These are phyloP conservation scores for Osmerus eperlanus DNA, from an alignment of 2,113 vertebrate genomes.

Conservation along the genomic window DNA sequence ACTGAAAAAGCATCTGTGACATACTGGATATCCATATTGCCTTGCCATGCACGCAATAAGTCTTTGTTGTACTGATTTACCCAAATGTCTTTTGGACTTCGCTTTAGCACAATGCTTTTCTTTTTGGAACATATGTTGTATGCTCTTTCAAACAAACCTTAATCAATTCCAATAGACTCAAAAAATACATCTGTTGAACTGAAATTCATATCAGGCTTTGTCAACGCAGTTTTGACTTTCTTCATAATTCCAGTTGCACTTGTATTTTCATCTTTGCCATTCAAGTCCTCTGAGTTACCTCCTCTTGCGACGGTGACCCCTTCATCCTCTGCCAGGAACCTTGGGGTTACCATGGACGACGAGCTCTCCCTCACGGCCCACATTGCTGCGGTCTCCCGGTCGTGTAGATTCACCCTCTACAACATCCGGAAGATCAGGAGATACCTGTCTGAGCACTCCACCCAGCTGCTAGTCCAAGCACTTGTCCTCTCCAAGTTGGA, in stretches of 20 bases:
- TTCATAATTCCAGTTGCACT: background rate
- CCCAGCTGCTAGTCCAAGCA: too few relatives aligned
- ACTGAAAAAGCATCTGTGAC: constrained; percentile 10
- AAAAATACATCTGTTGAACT: background rate
- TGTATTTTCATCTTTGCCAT: background rate
- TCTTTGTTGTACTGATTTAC: background rate
- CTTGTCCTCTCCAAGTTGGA: too few relatives aligned
- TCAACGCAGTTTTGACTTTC: too few relatives aligned
- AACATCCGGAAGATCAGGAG: too few relatives aligned
- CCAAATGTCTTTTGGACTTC: constrained; percentile 4
- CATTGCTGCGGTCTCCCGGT: too few relatives aligned
- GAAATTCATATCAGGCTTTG: too few relatives aligned
- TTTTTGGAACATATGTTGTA: constrained; percentile 2
- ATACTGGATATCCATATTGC: constrained; percentile 25
- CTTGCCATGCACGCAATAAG: constrained; percentile 8
- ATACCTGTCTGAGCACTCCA: too few relatives aligned
- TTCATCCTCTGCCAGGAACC: too few relatives aligned
- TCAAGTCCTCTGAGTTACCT: background rate
- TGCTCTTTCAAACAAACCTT: background rate
- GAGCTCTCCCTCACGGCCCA: too few relatives aligned
- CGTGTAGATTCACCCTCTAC: too few relatives aligned
- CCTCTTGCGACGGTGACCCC: too few relatives aligned
- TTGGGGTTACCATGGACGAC: too few relatives aligned
- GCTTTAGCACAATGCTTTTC: background rate
- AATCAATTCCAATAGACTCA: background rate